These are phyloP conservation scores for Mareca strepera DNA, from an alignment of 2,797 vertebrate genomes.

Conservation along the genomic window DNA sequence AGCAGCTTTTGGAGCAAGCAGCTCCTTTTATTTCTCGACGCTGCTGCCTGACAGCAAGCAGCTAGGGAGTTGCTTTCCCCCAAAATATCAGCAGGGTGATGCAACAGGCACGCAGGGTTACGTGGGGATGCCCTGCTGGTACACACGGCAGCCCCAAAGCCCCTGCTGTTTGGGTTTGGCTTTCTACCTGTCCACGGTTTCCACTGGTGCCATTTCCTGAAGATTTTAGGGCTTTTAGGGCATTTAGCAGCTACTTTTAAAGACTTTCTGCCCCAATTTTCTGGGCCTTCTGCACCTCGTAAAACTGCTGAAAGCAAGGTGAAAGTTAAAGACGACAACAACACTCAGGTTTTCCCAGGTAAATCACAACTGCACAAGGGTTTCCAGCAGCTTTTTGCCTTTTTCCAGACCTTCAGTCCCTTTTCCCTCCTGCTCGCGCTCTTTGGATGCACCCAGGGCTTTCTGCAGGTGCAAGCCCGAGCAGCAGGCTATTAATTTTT, in stretches of 20 bases:
- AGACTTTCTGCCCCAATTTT: rapidly evolving
- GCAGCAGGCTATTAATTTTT: not conserved
- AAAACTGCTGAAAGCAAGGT: not conserved
- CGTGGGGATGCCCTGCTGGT: not conserved
- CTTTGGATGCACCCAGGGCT: not conserved
- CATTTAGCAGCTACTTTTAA: not conserved
- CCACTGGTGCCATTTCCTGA: not conserved
- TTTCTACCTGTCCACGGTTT: rapidly evolving
- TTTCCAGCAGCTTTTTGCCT: rapidly evolving
- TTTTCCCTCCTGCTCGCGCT: not conserved
- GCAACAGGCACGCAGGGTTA: not conserved
- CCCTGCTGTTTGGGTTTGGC: not conserved
- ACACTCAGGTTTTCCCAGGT: not conserved
- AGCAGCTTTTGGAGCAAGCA: not conserved
- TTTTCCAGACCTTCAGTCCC: rapidly evolving
- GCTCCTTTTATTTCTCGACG: not conserved
- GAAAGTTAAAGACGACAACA: not conserved
- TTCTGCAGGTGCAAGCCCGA: not conserved
- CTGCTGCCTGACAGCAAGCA: not conserved
- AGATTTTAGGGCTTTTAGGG: too few relatives aligned
- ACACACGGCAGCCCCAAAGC: not conserved
- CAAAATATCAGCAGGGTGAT: not conserved
- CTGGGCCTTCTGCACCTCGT: not conserved
- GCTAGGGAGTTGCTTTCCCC: conserved; percentile 12
- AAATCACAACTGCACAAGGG: rapidly evolving